Evolutionary conservation across 2,113 vertebrate genomes (phyloP).

Genomic region (Cairina moschata): DNA sequence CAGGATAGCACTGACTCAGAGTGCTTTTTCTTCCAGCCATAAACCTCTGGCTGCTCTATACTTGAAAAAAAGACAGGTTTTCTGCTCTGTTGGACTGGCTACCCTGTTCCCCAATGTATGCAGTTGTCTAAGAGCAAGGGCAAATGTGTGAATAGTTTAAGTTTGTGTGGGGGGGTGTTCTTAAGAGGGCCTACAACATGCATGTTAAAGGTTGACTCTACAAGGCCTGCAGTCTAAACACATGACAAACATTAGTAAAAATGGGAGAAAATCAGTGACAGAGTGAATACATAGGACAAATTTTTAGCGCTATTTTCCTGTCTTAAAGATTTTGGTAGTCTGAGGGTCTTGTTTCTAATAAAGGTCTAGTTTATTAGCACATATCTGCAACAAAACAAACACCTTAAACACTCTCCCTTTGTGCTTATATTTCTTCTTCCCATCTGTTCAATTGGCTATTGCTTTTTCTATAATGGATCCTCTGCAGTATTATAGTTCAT

Average conservation of each 20-base stretch:
- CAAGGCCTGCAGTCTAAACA: not conserved
- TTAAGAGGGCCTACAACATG: not conserved
- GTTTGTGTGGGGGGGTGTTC: not conserved
- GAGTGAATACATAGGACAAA: not conserved
- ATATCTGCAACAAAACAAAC: conserved; percentile 19
- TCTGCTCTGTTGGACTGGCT: not conserved
- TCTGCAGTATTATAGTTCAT: conserved; percentile 40
- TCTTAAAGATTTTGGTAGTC: not conserved
- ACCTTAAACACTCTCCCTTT: not conserved
- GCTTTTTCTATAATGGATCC: conserved; percentile 27
- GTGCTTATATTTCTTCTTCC: conserved; percentile 36
- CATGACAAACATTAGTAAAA: not conserved
- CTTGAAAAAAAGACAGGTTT: not conserved
- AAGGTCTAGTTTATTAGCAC: conserved; percentile 25
- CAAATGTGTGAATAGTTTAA: not conserved
- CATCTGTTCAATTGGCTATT: conserved; percentile 61
- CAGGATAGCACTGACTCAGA: not conserved
- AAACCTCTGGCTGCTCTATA: not conserved
- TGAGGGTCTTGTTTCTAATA: not conserved
- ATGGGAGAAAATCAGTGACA: not conserved
- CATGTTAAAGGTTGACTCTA: not conserved
- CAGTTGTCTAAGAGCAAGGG: not conserved
- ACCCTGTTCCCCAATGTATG: not conserved
- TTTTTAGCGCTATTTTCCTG: not conserved
- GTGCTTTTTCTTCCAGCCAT: not conserved